Evolutionary conservation across 2,797 vertebrate genomes (phyloP).

Genomic region (Acanthiza pusilla): DNA sequence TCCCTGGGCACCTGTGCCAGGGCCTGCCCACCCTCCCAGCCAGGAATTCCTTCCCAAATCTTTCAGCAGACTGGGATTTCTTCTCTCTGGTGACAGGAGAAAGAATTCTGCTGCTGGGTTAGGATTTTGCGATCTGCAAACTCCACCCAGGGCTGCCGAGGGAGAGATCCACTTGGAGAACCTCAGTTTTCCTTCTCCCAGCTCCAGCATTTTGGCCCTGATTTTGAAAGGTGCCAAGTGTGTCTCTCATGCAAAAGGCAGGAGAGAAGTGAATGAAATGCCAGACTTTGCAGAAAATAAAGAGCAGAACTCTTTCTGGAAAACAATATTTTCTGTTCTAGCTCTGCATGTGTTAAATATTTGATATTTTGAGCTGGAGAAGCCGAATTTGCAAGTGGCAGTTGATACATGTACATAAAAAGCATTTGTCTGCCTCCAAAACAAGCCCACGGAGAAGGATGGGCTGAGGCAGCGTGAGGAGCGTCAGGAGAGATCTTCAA

Average conservation of each 20-base stretch:
- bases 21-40: neutral
- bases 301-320: neutral
- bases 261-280: neutral
- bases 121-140: neutral
- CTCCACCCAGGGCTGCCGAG: neutral
- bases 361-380: neutral
- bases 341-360: neutral
- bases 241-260: neutral
- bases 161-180: fast-evolving
- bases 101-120: fast-evolving
- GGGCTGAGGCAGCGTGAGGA: neutral
- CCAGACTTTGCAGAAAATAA: neutral
- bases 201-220: neutral
- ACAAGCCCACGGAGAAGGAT: neutral
- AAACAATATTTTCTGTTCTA: neutral
- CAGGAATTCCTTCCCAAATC: neutral
- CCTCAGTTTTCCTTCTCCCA: neutral
- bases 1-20: fast-evolving
- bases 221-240: neutral
- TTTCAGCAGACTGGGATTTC: neutral
- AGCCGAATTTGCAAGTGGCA: neutral
- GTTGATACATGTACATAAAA: neutral
- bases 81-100: neutral
- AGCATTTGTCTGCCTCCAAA: neutral
- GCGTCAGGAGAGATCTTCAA: neutral